A percentile compares a stretch with the other conserved stretches of the same genome.
These are phyloP conservation scores for Chloromyia formosa DNA, from an alignment of 2,888 invertebrate genomes.

Conservation along the genomic window DNA sequence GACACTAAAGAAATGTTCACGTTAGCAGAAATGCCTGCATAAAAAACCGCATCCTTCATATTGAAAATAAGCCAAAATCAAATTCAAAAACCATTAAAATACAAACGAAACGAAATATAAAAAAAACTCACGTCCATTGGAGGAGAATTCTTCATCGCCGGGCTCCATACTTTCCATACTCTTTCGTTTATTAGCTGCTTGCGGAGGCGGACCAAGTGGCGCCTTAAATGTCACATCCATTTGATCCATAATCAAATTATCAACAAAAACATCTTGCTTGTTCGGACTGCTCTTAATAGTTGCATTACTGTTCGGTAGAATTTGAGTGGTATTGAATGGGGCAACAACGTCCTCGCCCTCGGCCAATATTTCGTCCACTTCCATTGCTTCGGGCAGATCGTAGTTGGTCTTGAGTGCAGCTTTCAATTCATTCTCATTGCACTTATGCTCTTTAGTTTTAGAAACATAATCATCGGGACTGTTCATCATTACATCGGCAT, in stretches of 20 bases:
- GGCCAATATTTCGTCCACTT: slow-evolving; percentile 50
- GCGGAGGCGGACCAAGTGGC: slow-evolving; percentile 46
- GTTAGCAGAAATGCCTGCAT: too few species aligned
- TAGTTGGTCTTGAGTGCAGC: background rate
- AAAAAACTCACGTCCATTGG: slow-evolving; percentile 52
- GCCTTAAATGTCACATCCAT: slow-evolving; percentile 56
- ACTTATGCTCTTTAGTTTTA: slow-evolving; percentile 19
- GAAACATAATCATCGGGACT: background rate
- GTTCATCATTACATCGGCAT: background rate
- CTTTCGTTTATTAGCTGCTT: slow-evolving; percentile 12
- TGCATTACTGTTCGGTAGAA: background rate
- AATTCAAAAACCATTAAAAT: slow-evolving; percentile 26
- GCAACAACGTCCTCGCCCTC: background rate
- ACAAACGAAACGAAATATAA: slow-evolving; percentile 44
- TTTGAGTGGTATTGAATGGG: background rate
- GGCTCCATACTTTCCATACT: slow-evolving; percentile 19
- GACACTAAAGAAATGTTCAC: too few species aligned
- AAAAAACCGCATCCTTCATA: too few species aligned
- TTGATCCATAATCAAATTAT: slow-evolving; percentile 54
- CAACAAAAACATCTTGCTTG: slow-evolving; percentile 58
- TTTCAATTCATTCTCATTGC: slow-evolving; percentile 22
- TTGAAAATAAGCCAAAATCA: too few species aligned
- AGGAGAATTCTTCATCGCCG: slow-evolving; percentile 51
- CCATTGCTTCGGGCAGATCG: slow-evolving; percentile 55
- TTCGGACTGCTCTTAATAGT: background rate